These are phyloP conservation scores for Channa argus DNA, from an alignment of 2,113 vertebrate species.

Conservation along the genomic window DNA sequence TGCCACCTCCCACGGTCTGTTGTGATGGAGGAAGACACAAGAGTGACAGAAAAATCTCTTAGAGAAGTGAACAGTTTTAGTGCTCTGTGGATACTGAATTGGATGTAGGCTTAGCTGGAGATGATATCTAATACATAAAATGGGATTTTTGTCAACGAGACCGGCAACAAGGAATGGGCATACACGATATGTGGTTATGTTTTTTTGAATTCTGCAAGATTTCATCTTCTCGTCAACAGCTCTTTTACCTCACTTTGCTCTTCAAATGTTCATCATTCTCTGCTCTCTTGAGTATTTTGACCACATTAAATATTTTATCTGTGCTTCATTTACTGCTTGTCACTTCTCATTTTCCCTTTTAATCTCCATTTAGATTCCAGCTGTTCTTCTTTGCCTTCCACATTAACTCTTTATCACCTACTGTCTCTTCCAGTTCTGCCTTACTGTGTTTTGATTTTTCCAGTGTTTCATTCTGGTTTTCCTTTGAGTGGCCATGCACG, in stretches of 20 bases:
- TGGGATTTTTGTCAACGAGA: constrained; percentile 3
- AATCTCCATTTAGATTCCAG: not conserved
- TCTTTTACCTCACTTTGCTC: not conserved
- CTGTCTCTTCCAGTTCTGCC: not conserved
- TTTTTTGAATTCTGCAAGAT: not conserved
- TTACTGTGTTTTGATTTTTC: not conserved
- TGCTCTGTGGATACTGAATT: constrained; percentile 2
- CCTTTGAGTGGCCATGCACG: constrained; percentile 19
- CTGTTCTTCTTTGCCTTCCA: not conserved
- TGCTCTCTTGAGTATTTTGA: not conserved
- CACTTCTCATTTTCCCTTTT: not conserved
- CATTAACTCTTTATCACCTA: too few relatives aligned
- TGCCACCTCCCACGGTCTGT: constrained; percentile 39
- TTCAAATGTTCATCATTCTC: not conserved
- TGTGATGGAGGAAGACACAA: constrained; percentile 44
- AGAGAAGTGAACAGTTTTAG: constrained; percentile 40
- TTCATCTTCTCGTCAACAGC: too few relatives aligned
- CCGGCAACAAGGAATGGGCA: not conserved
- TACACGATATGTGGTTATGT: not conserved
- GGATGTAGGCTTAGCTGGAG: not conserved
- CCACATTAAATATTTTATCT: not conserved
- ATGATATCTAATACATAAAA: not conserved
- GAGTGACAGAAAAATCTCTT: constrained; percentile 39
- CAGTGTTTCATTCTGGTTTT: not conserved
- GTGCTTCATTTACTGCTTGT: not conserved